Evolutionary conservation across 2,888 invertebrate species (phyloP), one percentile per base, ranked within the genome.

Genomic region (Pterobdella sp.): DNA sequence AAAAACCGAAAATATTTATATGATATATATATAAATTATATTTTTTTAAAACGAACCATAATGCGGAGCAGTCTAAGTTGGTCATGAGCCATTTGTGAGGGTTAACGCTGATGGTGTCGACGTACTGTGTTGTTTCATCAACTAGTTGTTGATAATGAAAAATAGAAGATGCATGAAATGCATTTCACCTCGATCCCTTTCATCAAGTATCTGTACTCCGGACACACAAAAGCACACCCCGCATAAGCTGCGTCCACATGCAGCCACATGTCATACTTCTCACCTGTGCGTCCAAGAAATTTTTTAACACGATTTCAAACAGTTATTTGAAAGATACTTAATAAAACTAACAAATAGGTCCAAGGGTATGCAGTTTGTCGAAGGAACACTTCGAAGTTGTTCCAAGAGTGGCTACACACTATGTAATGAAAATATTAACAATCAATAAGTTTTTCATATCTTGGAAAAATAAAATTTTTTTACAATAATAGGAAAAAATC

Each of bases 211-310:
- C 96, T 89, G 83, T 89, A 95, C 84, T 98, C 97, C 0, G 96
- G 96, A 81, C 97, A 98, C 49, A 97, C 88, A 81, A 95, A 95
- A 0, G 94, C 91, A 78, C 91, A 80, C 63, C 97, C 98, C 0
- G 98, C 97, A 80, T 98, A 98, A 0, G 98, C 98, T 0, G 97
- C 95, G 81, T 99, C 98, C n/a, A 94, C 90, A 80, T 99, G 98
- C 68, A 98, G 87, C 96, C 97, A 99, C 14, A 96, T 85, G 2
- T 90, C 88, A 81, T 93, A 91, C 72, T 88, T 87, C 74, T 88
- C 86, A 80, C 93, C 78, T 79, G 68, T 34, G 52, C 56, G 7
- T n/a, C 7, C 36, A 10, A 29, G 32, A 42, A 32, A 26, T 42
- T 36, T 42, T n/a, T 7, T n/a, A 71, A 71, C 4, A 14, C 2